These are phyloP conservation scores for Trissolcus basalis DNA, from an alignment of 1,140 invertebrate species.

Conservation along the genomic window DNA sequence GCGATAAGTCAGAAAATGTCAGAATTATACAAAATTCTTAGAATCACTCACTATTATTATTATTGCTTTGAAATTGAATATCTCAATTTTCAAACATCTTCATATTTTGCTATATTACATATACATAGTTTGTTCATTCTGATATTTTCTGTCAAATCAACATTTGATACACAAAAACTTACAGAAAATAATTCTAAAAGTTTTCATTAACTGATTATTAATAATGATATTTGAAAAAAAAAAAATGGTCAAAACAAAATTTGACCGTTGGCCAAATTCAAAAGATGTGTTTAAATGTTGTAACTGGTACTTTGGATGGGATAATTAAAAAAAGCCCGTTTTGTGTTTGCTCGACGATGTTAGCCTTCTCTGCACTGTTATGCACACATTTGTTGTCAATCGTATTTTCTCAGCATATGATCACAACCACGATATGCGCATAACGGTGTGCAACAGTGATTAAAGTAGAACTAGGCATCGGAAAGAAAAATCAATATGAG, in stretches of 20 bases:
- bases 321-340: slow-evolving; percentile 34
- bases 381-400: slow-evolving; percentile 50
- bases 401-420: slow-evolving; percentile 42
- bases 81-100: too few relatives aligned
- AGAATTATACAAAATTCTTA: too few relatives aligned
- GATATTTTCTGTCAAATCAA: too few relatives aligned
- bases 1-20: too few relatives aligned
- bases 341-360: slow-evolving; percentile 36
- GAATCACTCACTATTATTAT: too few relatives aligned
- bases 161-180: too few relatives aligned
- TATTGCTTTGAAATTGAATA: too few relatives aligned
- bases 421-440: slow-evolving; percentile 42
- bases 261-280: background rate
- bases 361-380: slow-evolving; percentile 44
- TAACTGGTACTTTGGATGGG: slow-evolving; percentile 1
- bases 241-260: background rate
- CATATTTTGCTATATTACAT: too few relatives aligned
- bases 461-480: slow-evolving; percentile 37
- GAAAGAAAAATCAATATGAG: slow-evolving; percentile 47
- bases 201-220: too few relatives aligned
- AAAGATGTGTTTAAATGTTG: slow-evolving; percentile 1
- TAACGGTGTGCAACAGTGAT: slow-evolving; percentile 46
- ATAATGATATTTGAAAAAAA: too few relatives aligned
- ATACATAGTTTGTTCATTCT: too few relatives aligned
- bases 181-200: too few relatives aligned